Base-by-base conservation (phyloP, 2,888 invertebrate species). In the Mythimna vitellina region DNA sequence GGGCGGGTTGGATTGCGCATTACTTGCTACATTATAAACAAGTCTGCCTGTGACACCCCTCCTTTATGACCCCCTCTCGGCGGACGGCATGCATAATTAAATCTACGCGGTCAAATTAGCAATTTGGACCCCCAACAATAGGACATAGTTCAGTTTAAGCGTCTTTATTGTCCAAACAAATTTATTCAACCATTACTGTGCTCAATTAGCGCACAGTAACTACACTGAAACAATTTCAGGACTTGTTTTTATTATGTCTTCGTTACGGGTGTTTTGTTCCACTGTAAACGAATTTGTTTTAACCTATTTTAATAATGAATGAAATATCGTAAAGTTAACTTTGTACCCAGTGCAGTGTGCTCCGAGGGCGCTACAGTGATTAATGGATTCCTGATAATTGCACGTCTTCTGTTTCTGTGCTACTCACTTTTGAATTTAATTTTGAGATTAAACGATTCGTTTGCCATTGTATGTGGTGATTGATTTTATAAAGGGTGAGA, bases 71-170 rank as follows among this genome's bases (percentile, higher is more conserved):
- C 92, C 92, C 92, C 91, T 89, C 93, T 90, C 91, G 86, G 88
- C 90, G 91, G 92, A 90, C 92, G 92, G 94, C 92, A 95, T 96
- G 95, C 95, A 96, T 96, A 96, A 96, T 96, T 96, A 95, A 96
- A 95, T 96, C 94, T 94, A 91, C 90, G 94, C 93, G 95, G 95
- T 94, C 94, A 95, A 96, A 96, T 95, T 96, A 96, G 94, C 94
- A 92, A 93, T 94, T 95, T 94, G 93, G 92, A 92, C 91, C 92
- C 91, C 90, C 88, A 91, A 93, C 94, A 95, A 94, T 93, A 93
- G 93, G 91, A 92, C 93, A 93, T 93, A 94, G 95, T 95, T 94
- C 92, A 93, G 93, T 93, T 93, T 92, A 93, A 93, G 91, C 92
- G 92, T 93, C 94, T 93, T 94, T 94, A 94, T 93, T 92, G 93